Conservation (phyloP, 2,797 vertebrate genomes). For the Setipinna tenuifilis region DNA sequence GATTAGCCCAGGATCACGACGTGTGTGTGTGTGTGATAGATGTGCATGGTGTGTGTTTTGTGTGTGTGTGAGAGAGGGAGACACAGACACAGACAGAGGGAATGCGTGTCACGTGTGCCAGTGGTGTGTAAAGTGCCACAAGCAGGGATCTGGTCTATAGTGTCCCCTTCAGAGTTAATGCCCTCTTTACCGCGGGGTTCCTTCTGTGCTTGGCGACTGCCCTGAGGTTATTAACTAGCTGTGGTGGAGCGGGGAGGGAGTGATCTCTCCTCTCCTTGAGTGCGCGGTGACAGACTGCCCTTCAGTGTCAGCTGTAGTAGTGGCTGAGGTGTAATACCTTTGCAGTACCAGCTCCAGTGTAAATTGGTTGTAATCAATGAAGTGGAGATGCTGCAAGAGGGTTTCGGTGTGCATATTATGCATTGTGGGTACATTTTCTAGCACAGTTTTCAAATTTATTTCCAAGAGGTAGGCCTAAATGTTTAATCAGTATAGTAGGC, state of each 20-base stretch:
- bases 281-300: background rate
- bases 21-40: background rate
- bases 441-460: too few species aligned
- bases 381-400: too few species aligned
- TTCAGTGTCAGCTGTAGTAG: background rate
- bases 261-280: background rate
- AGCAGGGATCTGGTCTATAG: background rate
- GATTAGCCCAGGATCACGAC: background rate
- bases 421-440: too few species aligned
- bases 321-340: background rate
- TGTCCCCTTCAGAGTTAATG: background rate
- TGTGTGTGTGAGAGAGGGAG: background rate
- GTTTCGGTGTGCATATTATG: too few species aligned
- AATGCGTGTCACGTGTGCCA: background rate
- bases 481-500: too few species aligned
- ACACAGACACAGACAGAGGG: background rate
- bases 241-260: background rate
- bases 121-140: background rate
- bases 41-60: constrained; percentile 1
- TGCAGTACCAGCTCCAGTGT: background rate
- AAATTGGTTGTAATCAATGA: background rate
- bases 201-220: background rate
- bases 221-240: background rate
- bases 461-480: too few species aligned
- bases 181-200: background rate